Percentiles rank a stretch among this genome's conserved stretches.
phyloP scores from a whole-genome alignment of 2,888 invertebrate species.

The Druceiella hillmani region DNA sequence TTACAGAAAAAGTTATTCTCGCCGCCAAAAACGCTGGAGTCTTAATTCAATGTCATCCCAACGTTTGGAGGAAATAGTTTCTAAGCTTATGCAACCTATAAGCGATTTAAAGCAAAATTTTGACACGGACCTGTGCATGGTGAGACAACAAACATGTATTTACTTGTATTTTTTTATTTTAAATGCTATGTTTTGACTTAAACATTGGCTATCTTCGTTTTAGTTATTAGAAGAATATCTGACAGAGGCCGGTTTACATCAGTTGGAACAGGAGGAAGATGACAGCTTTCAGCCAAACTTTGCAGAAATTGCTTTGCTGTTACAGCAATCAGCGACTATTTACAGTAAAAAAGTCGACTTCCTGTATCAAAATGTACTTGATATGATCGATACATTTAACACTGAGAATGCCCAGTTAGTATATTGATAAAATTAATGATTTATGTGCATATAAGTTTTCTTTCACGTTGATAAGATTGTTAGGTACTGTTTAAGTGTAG shows the following conservation, averaged over 20 bases:
- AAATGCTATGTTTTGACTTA: slow-evolving; percentile 5
- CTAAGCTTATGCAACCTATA: slow-evolving; percentile 44
- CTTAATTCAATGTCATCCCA: slow-evolving; percentile 36
- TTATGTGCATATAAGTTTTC: too few species aligned
- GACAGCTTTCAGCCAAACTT: slow-evolving; percentile 54
- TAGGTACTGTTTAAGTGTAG: too few species aligned
- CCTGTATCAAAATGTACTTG: slow-evolving; percentile 40
- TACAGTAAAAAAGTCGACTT: slow-evolving; percentile 72
- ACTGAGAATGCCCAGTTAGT: slow-evolving; percentile 30
- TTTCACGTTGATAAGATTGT: too few species aligned
- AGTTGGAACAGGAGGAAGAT: slow-evolving; percentile 39
- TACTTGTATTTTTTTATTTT: slow-evolving; percentile 3
- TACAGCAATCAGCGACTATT: slow-evolving; percentile 66
- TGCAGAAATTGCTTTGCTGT: slow-evolving; percentile 68
- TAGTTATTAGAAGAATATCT: slow-evolving; percentile 55
- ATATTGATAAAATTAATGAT: slow-evolving; percentile 5
- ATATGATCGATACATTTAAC: slow-evolving; percentile 36
- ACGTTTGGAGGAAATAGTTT: slow-evolving; percentile 42
- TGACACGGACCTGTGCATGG: slow-evolving; percentile 43
- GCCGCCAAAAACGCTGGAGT: slow-evolving; percentile 40
- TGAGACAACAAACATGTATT: slow-evolving; percentile 28
- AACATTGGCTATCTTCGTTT: slow-evolving; percentile 20
- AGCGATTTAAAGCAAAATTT: slow-evolving; percentile 40
- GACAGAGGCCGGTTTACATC: slow-evolving; percentile 42
- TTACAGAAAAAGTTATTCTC: slow-evolving; percentile 39